Base-by-base conservation (phyloP, 1,140 invertebrate genomes). In the Aphaenogaster rudis region DNA sequence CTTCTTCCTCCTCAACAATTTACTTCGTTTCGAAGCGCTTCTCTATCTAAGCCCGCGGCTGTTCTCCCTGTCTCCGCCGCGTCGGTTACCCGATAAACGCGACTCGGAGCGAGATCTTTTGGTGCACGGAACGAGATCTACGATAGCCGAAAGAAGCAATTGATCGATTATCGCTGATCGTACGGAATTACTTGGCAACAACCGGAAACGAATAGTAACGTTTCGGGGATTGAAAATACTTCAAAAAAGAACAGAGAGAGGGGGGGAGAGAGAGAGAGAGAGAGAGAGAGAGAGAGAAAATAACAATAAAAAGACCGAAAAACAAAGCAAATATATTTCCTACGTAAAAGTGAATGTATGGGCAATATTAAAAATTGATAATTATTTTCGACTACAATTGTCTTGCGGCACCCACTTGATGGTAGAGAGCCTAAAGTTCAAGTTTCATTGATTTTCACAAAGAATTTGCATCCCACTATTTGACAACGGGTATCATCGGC, bases 21-120 rank as follows among this genome's bases (percentile, higher is more conserved):
- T 89, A 89, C 85, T 90, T 84, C 88, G 54, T 82, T 89, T 82
- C 74, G 59, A 36, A 66, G 71, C 63, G 77, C 88, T 87, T 72
- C 74, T 88, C 64, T 54, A 59, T 71, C 74, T 54, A 39, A 80
- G 72, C 88, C 81, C 71, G 57, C 17, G 42, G 33, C 72, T 86
- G 77, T 74, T 86, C 81, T 66, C 36, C 66, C 78, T 33, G 45
- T 85, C 71, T 71, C 76, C 36, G 9, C 50, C 67, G n/a, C 45
- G 17, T 72, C 67, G 36, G 36, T 85, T 78, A 63, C 48, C n/a
- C 45, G 63, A 78, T 66, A 86, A 69, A 86, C 72, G 63, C 76
- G 81, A 63, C 36, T 84, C 63, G 36, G 3, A 28, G 80, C 54
- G 69, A 57, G 69, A 61, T 39, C 52, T 81, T 36, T 59, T 36